Base-by-base conservation (phyloP, 2,113 vertebrate species). In the Synodontis membranacea region DNA sequence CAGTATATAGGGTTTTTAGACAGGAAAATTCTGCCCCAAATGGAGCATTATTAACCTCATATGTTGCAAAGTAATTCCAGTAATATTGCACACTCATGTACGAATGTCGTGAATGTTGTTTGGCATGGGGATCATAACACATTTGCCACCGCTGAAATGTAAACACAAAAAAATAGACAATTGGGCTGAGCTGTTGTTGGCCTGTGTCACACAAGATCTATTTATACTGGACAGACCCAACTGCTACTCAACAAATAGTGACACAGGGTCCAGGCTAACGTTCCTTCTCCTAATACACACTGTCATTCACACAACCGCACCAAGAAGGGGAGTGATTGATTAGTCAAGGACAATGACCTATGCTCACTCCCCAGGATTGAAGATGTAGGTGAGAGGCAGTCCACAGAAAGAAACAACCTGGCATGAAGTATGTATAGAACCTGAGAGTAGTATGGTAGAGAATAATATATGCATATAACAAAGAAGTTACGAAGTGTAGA, bases 111-210 rank as follows among this genome's bases (percentile, higher is more conserved):
- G 52, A 80, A 58, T 58, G 78, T 80, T 28, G 52, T 39, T 58
- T 42, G 52, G 6, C 31, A 23, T 56, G 31, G 10, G 14, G 50
- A 19, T 37, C 31, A 34, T 34, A 23, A 34, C 9, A 79, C 50
- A 79, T 52, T 52, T 50, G 15, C 28, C 50, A 79, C 50, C 21
- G 8, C 31, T 58, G 34, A 34, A 34, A 58, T 58, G 52, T 58
- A 80, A 56, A 42, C 52, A 80, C 54, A 54, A 11, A 21, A 42
- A 58, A 80, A 39, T 58, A 80, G 78, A 80, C 78, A 79, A 52
- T 78, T 52, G n/a, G n/a, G 7, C 48, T 52, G 39, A 50, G 74
- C 74, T 48, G 74, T 50, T 78, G 76, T 34, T 9, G 2, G 48
- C 48, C 17, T 23, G 19, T 6, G 19, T 34, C n/a, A 79, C 48